Evolutionary conservation across 2,797 vertebrate species (phyloP).

Genomic region (Diplodus puntazzo): DNA sequence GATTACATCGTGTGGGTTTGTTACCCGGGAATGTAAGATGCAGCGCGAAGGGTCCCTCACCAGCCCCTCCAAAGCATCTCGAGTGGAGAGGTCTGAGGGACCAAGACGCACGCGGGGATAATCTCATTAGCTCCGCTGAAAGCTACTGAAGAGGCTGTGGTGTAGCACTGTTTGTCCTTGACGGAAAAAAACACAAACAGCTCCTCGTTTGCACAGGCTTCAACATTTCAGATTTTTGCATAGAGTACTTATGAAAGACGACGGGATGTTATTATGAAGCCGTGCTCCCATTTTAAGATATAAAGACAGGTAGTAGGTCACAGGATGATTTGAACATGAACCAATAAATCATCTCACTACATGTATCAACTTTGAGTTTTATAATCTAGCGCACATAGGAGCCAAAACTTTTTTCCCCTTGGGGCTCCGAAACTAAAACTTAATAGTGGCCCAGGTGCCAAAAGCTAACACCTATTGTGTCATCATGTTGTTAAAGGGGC

Average conservation of each 20-base stretch:
- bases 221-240: constrained; percentile 7
- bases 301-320: neutral
- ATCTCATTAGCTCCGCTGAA: constrained; percentile 85
- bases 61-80: constrained; percentile 77
- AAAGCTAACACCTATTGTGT: too few relatives aligned
- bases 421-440: too few relatives aligned
- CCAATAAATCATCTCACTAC: neutral
- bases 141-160: constrained; percentile 70
- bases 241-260: neutral
- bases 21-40: constrained; percentile 85
- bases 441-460: too few relatives aligned
- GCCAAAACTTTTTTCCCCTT: too few relatives aligned
- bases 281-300: neutral
- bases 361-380: neutral
- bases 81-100: constrained; percentile 84
- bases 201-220: constrained; percentile 38
- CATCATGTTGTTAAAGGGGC: too few relatives aligned
- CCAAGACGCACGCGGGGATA: constrained; percentile 76
- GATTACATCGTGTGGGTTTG: constrained; percentile 89
- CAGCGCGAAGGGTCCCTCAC: constrained; percentile 74
- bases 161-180: constrained; percentile 81
- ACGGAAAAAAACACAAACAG: constrained; percentile 64
- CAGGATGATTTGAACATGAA: neutral
- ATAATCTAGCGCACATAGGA: neutral
- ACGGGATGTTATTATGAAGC: neutral